A percentile compares a stretch with the other conserved stretches of the same genome.
Evolutionary conservation across 2,113 vertebrate genomes (phyloP).

Genomic region (Catagonus wagneri): DNA sequence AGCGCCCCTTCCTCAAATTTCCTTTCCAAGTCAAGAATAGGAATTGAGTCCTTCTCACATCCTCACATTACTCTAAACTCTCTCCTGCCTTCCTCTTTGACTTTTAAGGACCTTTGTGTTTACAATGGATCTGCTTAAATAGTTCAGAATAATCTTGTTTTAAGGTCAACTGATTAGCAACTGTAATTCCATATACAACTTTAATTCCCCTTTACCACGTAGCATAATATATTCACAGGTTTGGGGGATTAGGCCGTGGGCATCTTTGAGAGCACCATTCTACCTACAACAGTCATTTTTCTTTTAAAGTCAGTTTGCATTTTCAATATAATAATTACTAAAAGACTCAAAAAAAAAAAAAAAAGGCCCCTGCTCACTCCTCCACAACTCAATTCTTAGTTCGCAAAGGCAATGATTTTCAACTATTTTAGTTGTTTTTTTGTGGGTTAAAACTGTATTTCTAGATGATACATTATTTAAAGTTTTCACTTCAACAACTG

Average conservation of each 20-base stretch:
- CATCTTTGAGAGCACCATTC: not conserved
- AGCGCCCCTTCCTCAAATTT: not conserved
- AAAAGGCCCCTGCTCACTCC: not conserved
- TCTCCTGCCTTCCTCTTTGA: not conserved
- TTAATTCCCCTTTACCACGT: not conserved
- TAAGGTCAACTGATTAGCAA: not conserved
- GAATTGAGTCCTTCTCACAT: not conserved
- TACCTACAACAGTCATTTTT: not conserved
- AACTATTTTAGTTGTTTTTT: not conserved
- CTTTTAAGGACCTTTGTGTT: not conserved
- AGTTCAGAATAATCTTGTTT: not conserved
- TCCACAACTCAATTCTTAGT: not conserved
- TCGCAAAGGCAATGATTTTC: not conserved
- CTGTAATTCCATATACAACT: not conserved
- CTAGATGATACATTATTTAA: not conserved
- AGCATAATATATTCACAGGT: not conserved
- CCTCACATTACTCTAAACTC: not conserved
- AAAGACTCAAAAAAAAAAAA: not conserved
- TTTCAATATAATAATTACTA: not conserved
- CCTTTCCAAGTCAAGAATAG: not conserved
- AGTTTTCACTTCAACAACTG: not conserved
- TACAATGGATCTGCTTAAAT: not conserved
- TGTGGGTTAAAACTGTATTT: not conserved
- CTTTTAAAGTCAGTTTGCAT: not conserved
- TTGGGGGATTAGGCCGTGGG: not conserved